Evolutionary conservation across 2,888 invertebrate genomes (phyloP), one percentile per base, ranked within the genome.

Genomic region (Agapostemon virescens): DNA sequence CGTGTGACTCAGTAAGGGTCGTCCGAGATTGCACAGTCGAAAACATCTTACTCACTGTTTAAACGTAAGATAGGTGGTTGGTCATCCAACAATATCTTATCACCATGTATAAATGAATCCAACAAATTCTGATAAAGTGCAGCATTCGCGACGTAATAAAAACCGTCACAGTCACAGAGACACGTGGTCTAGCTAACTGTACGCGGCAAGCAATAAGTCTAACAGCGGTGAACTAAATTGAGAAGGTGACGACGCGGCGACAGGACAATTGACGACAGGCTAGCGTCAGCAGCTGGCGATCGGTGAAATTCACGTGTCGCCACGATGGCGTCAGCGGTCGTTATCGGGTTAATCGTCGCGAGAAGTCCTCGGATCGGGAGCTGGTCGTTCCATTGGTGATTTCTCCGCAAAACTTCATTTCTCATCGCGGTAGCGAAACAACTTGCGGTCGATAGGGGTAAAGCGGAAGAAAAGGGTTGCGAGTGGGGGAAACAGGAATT

Each of bases 361-460:
- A 15, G 15, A 6, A 26, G 55, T 26, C 26, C 26, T 26, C 26
- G 15, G 15, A 15, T 3, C n/a, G 49, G 49, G 49, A 49, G n/a
- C 9, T 9, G n/a, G 20, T 13, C 55, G 55, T 55, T 26, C 26
- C 6, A 26, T 6, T 26, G 55, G 33, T 3, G 15, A 38, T 11
- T 64, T 23, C 23, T 64, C 64, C 64, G 38, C 64, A 23, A 23
- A 38, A 38, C 11, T 64, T 42, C 40, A 17, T 40, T 42, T 26
- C 66, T 40, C 13, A 13, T 49, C 55, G 23, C 15, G 30, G 5
- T 30, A 6, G 55, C 23, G 67, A 71, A 77, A 68, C 58, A 49
- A 70, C 52, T 61, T 30, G 36, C 71, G 79, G 77, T 77, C 77
- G 78, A 77, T 77, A 52, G n/a, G 5, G 23, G 45, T 11, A 52